Evolutionary conservation across 1,140 invertebrate species (phyloP), one percentile per base, ranked within the genome.

Genomic region (Aphidius ervi): DNA sequence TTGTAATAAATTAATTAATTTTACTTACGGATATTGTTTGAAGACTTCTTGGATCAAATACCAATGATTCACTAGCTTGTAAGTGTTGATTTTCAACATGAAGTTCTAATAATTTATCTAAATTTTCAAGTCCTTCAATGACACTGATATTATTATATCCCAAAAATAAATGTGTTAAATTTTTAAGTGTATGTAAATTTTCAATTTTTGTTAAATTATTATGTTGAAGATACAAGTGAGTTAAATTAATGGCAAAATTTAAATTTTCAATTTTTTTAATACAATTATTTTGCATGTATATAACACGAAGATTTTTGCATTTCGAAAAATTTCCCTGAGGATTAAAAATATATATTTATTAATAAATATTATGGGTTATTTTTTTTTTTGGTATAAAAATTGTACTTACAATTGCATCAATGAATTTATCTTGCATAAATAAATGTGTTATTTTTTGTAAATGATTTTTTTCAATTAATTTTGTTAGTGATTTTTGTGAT

Each of bases 161-260:
- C 47, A 90, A 71, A 74, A 86, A 89, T 16, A 89, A 67, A 70
- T 86, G 87, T 63, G 82, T 83, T 8, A 90, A 71, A 58, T 85
- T 85, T 20, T 69, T 70, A 37, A 88, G 71, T 58, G 67, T 72
- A 5, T 82, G 70, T 9, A 90, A 71, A 65, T 87, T 86, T 72
- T 86, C 84, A 39, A 89, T 85, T 74, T 84, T 84, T 8, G 64
- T 73, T 56, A 89, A 84, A 68, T 80, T 75, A 66, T 90, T 89
- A 67, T 86, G 85, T 81, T 90, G 87, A 4, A 89, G 67, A 72
- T 89, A 88, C 31, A 90, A 75, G 67, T 85, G 82, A 3, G 83
- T 85, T 42, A 88, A 69, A 67, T 85, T 85, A n/a, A 68, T 70
- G 0, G 85, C 71, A 46, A 74, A 66, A 59, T 85, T 70, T 4